Base-by-base conservation (phyloP, 1,140 invertebrate species). In the Drosophila simulans region DNA sequence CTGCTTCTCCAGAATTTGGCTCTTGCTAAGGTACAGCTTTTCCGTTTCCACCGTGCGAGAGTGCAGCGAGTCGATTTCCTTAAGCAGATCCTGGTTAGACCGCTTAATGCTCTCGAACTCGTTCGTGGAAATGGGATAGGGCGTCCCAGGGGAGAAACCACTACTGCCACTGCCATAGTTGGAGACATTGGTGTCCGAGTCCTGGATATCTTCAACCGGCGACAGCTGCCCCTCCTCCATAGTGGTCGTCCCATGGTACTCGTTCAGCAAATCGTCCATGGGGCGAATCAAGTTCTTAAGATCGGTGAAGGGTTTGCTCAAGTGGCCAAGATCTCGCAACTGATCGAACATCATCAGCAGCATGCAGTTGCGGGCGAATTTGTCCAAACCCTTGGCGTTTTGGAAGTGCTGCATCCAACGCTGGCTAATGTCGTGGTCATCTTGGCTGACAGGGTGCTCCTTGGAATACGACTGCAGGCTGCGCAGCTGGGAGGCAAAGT, bases 321-420 rank as follows among this genome's bases (percentile, higher is more conserved):
- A 43, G 22, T 43, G 65, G 10, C 80, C 65, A 40, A 45, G 42
- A 10, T 73, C 68, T 4, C 35, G 43, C 12, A 89, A 31, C 45
- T 89, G 84, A 7, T 53, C 25, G 11, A 53, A 53, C 80, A 89
- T 68, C 11, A 89, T 22, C 31, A 89, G 42, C 69, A 90, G 84
- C 4, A 89, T 49, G 17, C 80, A 83, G 49, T 90, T 89, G 1
- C 84, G 37, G 8, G 84, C 77, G 25, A 64, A 84, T 5, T 89
- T 89, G 3, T 89, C 65, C 1, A 3, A 12, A 0, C 22, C 35
- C 5, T 20, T 7, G 0, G 49, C 62, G 11, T 46, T 35, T 8
- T 55, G 17, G 25, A 90, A 84, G 4, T 42, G 11, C 40, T 69
- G 12, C 27, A 89, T 22, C 84, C 84, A 89, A 3, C 25, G 56